A percentile compares a stretch with the other conserved stretches of the same genome.
Conservation (phyloP, 2,797 vertebrate genomes). For the Malacoctenus gilli region DNA sequence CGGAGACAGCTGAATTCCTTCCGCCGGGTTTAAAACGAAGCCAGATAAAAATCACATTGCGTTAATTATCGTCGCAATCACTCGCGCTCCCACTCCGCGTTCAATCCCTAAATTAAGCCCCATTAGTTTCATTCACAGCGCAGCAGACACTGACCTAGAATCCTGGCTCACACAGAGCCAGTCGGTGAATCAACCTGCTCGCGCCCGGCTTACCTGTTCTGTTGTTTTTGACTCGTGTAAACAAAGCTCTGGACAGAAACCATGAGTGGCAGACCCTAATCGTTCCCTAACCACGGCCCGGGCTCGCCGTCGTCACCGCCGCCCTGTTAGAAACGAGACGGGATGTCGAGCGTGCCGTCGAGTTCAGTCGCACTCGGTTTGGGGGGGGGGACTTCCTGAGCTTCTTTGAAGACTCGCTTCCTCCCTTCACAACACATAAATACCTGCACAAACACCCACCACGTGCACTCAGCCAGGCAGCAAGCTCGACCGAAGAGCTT, state of each 20-base stretch:
- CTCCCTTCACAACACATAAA: slow-evolving; percentile 9
- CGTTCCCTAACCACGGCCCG: slow-evolving; percentile 45
- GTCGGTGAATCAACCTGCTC: slow-evolving; percentile 61
- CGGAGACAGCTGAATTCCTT: slow-evolving; percentile 46
- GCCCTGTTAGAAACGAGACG: slow-evolving; percentile 44
- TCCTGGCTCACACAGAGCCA: slow-evolving; percentile 43
- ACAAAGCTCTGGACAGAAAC: slow-evolving; percentile 52
- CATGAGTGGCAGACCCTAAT: slow-evolving; percentile 57
- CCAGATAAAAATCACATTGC: slow-evolving; percentile 54
- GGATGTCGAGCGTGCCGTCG: slow-evolving; percentile 57
- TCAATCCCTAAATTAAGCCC: slow-evolving; percentile 59
- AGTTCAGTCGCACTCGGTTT: slow-evolving; percentile 31
- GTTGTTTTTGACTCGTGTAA: slow-evolving; percentile 57
- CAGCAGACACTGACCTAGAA: slow-evolving; percentile 37
- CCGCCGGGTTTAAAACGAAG: slow-evolving; percentile 43
- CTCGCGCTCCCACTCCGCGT: slow-evolving; percentile 51
- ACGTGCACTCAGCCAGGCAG: slow-evolving; percentile 1
- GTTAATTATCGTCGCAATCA: slow-evolving; percentile 59
- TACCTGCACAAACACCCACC: too few relatives aligned
- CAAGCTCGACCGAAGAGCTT: slow-evolving; percentile 5
- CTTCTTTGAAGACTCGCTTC: slow-evolving; percentile 41
- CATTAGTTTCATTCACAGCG: slow-evolving; percentile 62
- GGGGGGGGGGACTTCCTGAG: too few relatives aligned
- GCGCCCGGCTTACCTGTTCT: slow-evolving; percentile 55
- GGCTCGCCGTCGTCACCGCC: too few relatives aligned